These are phyloP conservation scores for Mylabris phalerata DNA, from an alignment of 1,140 invertebrate species.

Conservation along the genomic window DNA sequence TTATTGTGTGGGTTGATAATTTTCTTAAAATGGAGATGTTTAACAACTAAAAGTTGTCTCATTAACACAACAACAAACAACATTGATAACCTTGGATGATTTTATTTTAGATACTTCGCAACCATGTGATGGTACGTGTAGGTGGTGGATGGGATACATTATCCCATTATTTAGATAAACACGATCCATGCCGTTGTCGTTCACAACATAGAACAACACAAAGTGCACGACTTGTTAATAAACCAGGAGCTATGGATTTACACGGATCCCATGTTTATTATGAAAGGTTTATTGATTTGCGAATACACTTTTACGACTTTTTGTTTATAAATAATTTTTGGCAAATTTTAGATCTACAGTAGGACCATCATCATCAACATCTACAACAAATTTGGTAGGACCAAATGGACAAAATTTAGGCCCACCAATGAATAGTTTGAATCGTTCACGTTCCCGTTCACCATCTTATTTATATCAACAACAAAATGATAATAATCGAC, in stretches of 20 bases:
- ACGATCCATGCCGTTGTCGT: conserved; percentile 90
- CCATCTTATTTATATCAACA: conserved; percentile 27
- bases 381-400: too few relatives aligned
- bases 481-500: conserved; percentile 18
- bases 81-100: conserved; percentile 10
- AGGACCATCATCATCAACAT: too few relatives aligned
- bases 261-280: conserved; percentile 77
- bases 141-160: conserved; percentile 97
- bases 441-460: conserved; percentile 44
- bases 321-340: too few relatives aligned
- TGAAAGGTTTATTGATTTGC: conserved; percentile 52
- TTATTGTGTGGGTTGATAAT: too few relatives aligned
- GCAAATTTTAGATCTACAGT: too few relatives aligned
- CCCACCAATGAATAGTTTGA: conserved; percentile 38
- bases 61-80: too few relatives aligned
- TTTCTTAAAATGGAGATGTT: too few relatives aligned
- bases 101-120: conserved; percentile 72
- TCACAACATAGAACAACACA: conserved; percentile 58
- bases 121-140: conserved; percentile 96
- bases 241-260: conserved; percentile 55
- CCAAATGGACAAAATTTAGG: conserved; percentile 24
- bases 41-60: too few relatives aligned
- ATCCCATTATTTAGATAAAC: conserved; percentile 91
- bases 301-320: too few relatives aligned
- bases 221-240: conserved; percentile 51